Conservation (phyloP, 2,888 invertebrate genomes). For the Xanthorhoe spadicearia region DNA sequence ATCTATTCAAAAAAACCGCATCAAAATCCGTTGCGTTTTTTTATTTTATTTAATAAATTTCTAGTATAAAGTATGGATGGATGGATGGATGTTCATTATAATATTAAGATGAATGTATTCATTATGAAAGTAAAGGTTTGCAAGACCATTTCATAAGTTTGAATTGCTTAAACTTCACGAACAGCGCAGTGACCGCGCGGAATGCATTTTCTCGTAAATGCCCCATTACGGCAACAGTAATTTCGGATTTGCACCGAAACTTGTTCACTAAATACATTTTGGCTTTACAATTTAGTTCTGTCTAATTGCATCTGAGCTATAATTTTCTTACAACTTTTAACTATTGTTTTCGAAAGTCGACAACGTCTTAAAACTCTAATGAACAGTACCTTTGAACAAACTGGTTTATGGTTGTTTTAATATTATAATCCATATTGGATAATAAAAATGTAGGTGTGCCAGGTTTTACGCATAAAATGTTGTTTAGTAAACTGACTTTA, state of each 20-base stretch:
- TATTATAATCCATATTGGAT: too few species aligned
- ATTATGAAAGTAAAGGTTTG: not conserved
- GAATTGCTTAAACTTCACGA: slow-evolving; percentile 38
- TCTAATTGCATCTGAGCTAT: slow-evolving; percentile 4
- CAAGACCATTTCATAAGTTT: slow-evolving; percentile 17
- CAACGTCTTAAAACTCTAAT: too few species aligned
- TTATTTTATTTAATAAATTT: too few species aligned
- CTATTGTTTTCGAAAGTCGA: not conserved
- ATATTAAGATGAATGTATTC: not conserved
- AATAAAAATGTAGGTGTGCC: too few species aligned
- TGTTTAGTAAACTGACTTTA: too few species aligned
- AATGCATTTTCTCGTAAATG: slow-evolving; percentile 63
- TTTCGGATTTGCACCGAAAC: slow-evolving; percentile 61
- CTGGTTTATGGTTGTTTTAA: too few species aligned
- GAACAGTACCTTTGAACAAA: too few species aligned
- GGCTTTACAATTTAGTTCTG: slow-evolving; percentile 32
- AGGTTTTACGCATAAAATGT: too few species aligned
- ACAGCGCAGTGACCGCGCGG: slow-evolving; percentile 36
- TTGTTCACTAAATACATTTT: slow-evolving; percentile 44
- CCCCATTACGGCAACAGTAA: slow-evolving; percentile 63
- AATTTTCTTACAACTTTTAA: not conserved
- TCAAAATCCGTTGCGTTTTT: too few species aligned
- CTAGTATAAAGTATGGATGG: too few species aligned
- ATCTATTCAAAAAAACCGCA: too few species aligned
- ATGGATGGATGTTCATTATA: too few species aligned